Base-by-base conservation (phyloP, 92 coral and sea anemone species). In the Porites lobata region DNA sequence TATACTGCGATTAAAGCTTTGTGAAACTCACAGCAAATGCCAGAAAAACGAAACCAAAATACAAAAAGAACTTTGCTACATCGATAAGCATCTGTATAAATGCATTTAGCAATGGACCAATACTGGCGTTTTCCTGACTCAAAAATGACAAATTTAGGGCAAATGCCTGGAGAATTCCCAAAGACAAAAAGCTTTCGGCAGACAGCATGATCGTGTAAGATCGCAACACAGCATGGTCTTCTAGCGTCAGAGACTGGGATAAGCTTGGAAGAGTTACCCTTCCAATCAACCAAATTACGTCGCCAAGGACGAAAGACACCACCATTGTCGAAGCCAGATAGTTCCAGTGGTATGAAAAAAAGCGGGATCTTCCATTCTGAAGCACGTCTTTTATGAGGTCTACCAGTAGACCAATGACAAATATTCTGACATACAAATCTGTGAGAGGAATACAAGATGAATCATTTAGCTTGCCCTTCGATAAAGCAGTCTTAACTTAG, bases 341-440 rank as follows among this genome's bases (percentile, higher is more conserved):
- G 85, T 92, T 96, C 94, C 96, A 94, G 68, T 88, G 82, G 76
- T 91, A 72, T n/a, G 96, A 94, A 87, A 92, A 88, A 86, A 94
- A 96, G 9, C 98, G 93, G 59, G 69, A 76, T 75, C 91, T 85
- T 65, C 94, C 90, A 72, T 92, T 87, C 6, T 87, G 84, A 72
- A 69, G 50, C 61, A 88, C 64, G 79, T 96, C 96, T 76, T 81
- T 88, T 2, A 84, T 64, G 54, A 94, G 90, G 69, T 94, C 94
- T 52, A 96, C 72, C 18, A 93, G 24, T 59, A 90, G 72, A 5
- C 99, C 99, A 29, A 88, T 32, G 59, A 91, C 87, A 85, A 92
- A 90, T 15, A 90, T 7, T 21, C 87, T 70, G 17, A 96, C 86
- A 59, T 94, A 20, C 77, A 77, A 86, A 67, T 96, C 99, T 96